phyloP scores from a whole-genome alignment of 2,888 invertebrate species.

The Aethes cnicana region DNA sequence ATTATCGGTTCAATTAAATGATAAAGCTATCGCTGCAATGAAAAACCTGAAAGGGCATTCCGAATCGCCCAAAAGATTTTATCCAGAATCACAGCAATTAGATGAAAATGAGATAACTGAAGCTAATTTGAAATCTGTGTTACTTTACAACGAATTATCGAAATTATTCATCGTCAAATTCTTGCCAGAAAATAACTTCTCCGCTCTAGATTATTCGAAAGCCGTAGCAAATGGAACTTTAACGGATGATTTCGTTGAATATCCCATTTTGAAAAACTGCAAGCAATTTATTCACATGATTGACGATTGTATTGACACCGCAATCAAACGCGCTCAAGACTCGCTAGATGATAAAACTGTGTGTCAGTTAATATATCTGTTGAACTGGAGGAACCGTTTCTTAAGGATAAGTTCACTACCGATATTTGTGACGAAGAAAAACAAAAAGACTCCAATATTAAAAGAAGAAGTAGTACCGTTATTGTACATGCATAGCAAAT shows the following conservation, averaged over 20 bases:
- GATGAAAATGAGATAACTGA: constrained; percentile 38
- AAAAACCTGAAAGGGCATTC: constrained; percentile 34
- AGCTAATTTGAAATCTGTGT: constrained; percentile 66
- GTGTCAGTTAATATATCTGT: constrained; percentile 66
- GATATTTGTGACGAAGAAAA: constrained; percentile 53
- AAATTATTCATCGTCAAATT: constrained; percentile 40
- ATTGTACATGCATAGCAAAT: constrained; percentile 87
- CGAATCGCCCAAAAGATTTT: constrained; percentile 53
- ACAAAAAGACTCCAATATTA: constrained; percentile 58
- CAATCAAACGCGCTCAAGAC: constrained; percentile 51
- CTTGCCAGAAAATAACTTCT: constrained; percentile 48
- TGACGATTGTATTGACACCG: constrained; percentile 64
- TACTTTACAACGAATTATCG: constrained; percentile 69
- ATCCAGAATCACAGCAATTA: constrained; percentile 49
- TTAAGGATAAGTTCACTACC: constrained; percentile 60
- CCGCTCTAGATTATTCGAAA: constrained; percentile 76
- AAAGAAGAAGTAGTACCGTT: constrained; percentile 82
- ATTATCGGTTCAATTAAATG: constrained; percentile 44
- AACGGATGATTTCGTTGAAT: constrained; percentile 73
- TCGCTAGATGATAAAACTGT: constrained; percentile 58
- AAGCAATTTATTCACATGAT: constrained; percentile 68
- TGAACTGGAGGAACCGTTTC: constrained; percentile 82
- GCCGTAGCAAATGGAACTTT: constrained; percentile 66
- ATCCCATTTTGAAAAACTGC: constrained; percentile 80
- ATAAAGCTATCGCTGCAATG: constrained; percentile 42